Base-by-base conservation (phyloP, 2,797 vertebrate species). In the Australoheros facetus region DNA sequence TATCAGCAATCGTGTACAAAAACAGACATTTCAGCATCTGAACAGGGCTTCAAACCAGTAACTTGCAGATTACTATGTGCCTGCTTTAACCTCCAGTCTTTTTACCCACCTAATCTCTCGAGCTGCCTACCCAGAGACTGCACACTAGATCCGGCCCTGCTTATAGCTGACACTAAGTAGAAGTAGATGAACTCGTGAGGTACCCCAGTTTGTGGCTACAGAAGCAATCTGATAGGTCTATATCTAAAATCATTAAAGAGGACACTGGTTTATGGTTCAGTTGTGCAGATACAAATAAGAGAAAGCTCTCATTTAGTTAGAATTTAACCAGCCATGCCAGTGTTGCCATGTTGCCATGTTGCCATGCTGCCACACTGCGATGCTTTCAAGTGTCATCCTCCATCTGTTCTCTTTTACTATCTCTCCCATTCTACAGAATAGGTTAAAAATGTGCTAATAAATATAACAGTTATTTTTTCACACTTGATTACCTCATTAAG, bases 341-440 rank as follows among this genome's bases (percentile, higher is more conserved):
- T 12, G 80, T 83, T 74, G 71, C 69, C 75, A 73, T 12, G 80
- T 83, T 74, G 71, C 21, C 32, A 34, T 13, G 80, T 83, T 75
- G 71, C 70, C 75, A 73, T 26, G 37, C 23, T 45, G 0, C 21
- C 60, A 58, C 19, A 77, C 42, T 75, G 71, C 54, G 37, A n/a
- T 69, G 66, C 79, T 73, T 77, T 80, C 53, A 58, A 83, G 80
- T 70, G 62, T 85, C 90, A 93, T 94, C 90, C 94, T 89, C 72
- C 77, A 58, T 90, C 91, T 79, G 59, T 60, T 70, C 71, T 64
- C 42, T 71, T 58, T 77, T 56, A 48, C 58, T 58, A 77, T 73
- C 76, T 57, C 57, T 39, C 45, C 51, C 42, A 51, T 51, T 69
- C 64, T 30, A 11, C 64, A 51, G 17, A 0, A 48, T 51, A 51